Conservation (phyloP, 2,888 invertebrate genomes). For the Enoplolaimus lenunculus region DNA sequence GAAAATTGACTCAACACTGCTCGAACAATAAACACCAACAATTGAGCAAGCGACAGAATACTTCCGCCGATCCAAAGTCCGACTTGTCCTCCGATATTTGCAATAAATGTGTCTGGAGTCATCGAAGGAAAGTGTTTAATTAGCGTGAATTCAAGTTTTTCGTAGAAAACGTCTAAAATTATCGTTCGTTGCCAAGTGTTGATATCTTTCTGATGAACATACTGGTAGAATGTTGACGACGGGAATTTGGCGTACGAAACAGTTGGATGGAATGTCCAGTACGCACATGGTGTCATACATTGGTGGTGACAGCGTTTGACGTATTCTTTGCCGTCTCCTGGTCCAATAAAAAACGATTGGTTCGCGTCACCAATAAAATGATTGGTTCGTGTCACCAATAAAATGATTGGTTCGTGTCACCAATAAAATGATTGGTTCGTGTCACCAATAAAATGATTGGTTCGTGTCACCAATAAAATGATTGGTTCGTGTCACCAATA, state of each 20-base stretch:
- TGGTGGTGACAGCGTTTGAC: slow-evolving; percentile 27
- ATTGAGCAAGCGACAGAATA: not conserved
- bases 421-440: too few relatives aligned
- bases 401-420: too few relatives aligned
- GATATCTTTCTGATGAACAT: not conserved
- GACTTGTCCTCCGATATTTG: not conserved
- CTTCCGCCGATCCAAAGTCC: not conserved
- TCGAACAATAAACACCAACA: not conserved
- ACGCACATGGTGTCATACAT: slow-evolving; percentile 31
- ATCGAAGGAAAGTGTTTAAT: not conserved
- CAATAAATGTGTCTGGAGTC: not conserved
- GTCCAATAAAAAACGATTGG: too few relatives aligned
- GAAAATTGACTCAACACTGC: too few relatives aligned
- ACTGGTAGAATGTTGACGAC: not conserved
- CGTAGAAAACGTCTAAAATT: not conserved
- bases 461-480: too few relatives aligned
- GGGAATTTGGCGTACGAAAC: slow-evolving; percentile 32
- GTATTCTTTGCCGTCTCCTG: too few relatives aligned
- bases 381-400: too few relatives aligned
- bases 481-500: too few relatives aligned
- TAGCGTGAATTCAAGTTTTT: not conserved
- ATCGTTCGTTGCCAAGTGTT: not conserved
- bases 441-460: too few relatives aligned
- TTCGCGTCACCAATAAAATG: too few relatives aligned
- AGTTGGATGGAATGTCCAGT: slow-evolving; percentile 32